Conservation (phyloP, 1,140 invertebrate species). For the Atta cephalotes region DNA sequence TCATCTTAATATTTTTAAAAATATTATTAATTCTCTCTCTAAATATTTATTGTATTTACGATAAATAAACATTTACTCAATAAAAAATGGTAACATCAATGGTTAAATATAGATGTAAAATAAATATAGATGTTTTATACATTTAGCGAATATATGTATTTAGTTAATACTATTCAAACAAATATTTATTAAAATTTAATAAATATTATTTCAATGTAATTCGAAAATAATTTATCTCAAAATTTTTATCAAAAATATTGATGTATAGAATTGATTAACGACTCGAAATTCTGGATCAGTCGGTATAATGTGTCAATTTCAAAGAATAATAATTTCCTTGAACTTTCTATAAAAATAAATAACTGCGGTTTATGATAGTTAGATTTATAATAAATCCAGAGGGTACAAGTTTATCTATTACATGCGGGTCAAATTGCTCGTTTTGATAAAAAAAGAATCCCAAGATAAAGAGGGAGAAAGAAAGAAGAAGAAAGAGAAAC, state of each 20-base stretch:
- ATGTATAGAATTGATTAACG: background rate
- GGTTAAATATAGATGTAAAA: no score
- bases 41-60: no score
- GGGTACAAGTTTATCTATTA: constrained; percentile 83
- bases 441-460: constrained; percentile 23
- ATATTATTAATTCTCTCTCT: no score
- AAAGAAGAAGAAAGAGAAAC: background rate
- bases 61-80: no score
- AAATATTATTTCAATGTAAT: background rate
- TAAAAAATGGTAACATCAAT: no score
- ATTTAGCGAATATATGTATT: no score
- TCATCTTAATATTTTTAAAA: no score
- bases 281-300: background rate
- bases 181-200: no score
- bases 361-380: background rate
- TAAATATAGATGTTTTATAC: no score
- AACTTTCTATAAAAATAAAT: background rate
- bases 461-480: background rate
- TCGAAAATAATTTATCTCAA: background rate
- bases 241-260: background rate
- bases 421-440: constrained; percentile 79
- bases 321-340: background rate
- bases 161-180: no score
- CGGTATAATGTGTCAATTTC: no score
- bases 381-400: no score